phyloP scores from a whole-genome alignment of 1,140 invertebrate genomes.

The Cepaea nemoralis region DNA sequence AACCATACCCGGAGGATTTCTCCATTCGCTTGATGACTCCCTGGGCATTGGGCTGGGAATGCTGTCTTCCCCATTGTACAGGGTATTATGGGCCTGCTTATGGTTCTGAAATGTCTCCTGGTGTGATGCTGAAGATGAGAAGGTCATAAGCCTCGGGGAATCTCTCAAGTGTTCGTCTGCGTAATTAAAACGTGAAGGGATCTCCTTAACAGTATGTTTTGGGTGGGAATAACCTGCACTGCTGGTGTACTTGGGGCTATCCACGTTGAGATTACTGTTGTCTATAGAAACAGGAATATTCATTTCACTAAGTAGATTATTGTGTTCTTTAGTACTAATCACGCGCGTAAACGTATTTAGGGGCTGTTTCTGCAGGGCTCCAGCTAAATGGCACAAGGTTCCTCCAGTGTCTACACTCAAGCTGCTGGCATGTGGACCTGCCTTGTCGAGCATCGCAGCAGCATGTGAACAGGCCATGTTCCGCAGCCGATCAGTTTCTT shows the following conservation, averaged over 20 bases:
- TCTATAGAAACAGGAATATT: conserved; percentile 22
- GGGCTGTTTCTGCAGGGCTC: background rate
- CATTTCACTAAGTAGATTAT: conserved; percentile 13
- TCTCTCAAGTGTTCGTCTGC: background rate
- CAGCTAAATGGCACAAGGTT: background rate
- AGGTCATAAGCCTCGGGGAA: conserved; percentile 27
- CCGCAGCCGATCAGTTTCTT: conserved; percentile 38
- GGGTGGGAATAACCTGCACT: background rate
- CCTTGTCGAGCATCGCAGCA: background rate
- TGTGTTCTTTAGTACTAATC: background rate
- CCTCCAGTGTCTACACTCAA: background rate
- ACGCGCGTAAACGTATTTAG: background rate
- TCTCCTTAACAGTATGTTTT: conserved; percentile 15
- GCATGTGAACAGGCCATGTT: background rate
- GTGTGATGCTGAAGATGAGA: background rate
- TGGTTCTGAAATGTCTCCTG: conserved; percentile 1
- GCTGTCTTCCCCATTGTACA: background rate
- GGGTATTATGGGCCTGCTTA: background rate
- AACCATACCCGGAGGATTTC: background rate
- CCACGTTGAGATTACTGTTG: conserved; percentile 12
- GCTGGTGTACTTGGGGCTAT: conserved; percentile 2
- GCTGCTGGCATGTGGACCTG: background rate
- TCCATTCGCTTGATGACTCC: background rate
- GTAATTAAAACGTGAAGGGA: background rate
- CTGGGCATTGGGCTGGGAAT: conserved; percentile 17